A percentile compares a stretch with the other conserved stretches of the same genome.
phyloP scores from a whole-genome alignment of 2,888 invertebrate species.

The Zhengitettix transpicula region DNA sequence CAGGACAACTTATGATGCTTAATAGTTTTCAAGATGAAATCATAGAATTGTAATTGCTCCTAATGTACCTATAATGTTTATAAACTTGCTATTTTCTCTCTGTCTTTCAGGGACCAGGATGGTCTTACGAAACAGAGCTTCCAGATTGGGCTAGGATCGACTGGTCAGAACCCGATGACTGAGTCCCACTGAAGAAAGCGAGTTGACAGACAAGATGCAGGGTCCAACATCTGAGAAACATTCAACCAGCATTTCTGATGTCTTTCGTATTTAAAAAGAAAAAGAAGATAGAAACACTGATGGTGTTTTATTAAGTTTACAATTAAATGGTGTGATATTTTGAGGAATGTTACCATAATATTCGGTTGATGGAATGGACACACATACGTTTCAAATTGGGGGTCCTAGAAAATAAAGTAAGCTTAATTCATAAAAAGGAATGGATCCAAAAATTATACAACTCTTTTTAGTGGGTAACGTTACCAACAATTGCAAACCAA shows the following conservation, averaged over 20 bases:
- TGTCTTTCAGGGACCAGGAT: slow-evolving; percentile 65
- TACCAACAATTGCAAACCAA: no score
- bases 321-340: slow-evolving; percentile 7
- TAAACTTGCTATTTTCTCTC: slow-evolving; percentile 2
- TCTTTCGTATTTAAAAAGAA: not conserved
- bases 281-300: no score
- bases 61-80: no score
- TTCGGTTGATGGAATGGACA: not conserved
- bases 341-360: slow-evolving; percentile 6
- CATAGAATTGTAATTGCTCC: no score
- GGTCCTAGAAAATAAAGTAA: no score
- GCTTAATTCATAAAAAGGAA: no score
- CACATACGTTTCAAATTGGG: no score
- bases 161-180: slow-evolving; percentile 54
- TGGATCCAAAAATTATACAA: no score
- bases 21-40: no score
- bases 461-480: no score
- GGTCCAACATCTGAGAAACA: slow-evolving; percentile 7
- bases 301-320: not conserved
- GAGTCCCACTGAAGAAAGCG: slow-evolving; percentile 16
- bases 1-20: no score
- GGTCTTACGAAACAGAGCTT: slow-evolving; percentile 83
- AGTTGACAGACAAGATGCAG: no score
- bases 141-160: slow-evolving; percentile 84
- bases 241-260: slow-evolving; percentile 2